Evolutionary conservation across 2,797 vertebrate genomes (phyloP).

Genomic region (Rhinatrema bivittatum): DNA sequence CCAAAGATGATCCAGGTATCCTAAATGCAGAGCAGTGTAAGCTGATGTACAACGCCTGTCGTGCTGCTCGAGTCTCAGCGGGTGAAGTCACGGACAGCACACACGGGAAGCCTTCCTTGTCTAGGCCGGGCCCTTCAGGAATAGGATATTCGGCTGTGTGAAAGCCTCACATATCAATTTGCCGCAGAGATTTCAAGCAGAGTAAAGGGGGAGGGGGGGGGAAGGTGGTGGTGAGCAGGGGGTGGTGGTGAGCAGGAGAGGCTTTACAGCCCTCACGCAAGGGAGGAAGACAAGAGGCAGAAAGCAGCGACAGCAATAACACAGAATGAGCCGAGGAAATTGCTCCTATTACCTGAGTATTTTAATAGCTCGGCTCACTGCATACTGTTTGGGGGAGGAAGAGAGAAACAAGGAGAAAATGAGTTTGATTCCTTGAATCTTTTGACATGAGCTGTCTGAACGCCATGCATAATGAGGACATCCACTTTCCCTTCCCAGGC

Average conservation of each 20-base stretch:
- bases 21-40: too few species aligned
- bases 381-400: neutral
- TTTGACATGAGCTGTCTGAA: conserved; percentile 2
- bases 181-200: too few species aligned
- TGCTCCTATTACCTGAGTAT: neutral
- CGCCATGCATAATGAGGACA: conserved; percentile 17
- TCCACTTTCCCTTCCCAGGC: neutral
- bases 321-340: neutral
- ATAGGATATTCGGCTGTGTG: too few species aligned
- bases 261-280: neutral
- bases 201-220: neutral
- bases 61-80: too few species aligned
- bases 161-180: too few species aligned
- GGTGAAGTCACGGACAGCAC: too few species aligned
- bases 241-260: too few species aligned
- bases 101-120: too few species aligned
- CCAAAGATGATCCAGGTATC: too few species aligned
- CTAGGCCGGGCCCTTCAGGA: too few species aligned
- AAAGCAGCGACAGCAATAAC: neutral
- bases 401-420: neutral
- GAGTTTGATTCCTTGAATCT: conserved; percentile 20
- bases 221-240: too few species aligned
- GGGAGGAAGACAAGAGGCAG: neutral
- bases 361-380: neutral
- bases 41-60: too few species aligned